phyloP scores from a whole-genome alignment of 2,888 invertebrate genomes.

The Laspeyria flexula region DNA sequence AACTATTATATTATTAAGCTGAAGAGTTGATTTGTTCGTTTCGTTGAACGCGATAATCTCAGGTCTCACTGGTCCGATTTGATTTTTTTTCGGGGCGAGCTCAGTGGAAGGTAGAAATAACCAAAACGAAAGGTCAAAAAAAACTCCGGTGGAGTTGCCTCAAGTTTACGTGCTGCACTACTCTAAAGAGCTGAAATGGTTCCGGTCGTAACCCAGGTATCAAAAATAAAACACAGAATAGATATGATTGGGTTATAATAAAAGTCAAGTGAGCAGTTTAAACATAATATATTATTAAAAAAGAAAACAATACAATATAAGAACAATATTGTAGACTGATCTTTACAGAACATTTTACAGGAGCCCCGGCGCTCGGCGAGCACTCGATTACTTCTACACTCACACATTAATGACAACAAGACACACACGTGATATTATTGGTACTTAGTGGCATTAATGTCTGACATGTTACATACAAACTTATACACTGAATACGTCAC shows the following conservation, averaged over 20 bases:
- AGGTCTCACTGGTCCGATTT: too few species aligned
- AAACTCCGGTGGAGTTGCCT: too few species aligned
- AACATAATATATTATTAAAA: slow-evolving; percentile 85
- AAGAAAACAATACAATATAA: slow-evolving; percentile 84
- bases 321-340: slow-evolving; percentile 83
- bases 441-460: slow-evolving; percentile 9
- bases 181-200: too few species aligned
- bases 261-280: slow-evolving; percentile 62
- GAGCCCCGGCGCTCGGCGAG: slow-evolving; percentile 25
- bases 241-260: slow-evolving; percentile 2
- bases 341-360: slow-evolving; percentile 65
- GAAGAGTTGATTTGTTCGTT: too few species aligned
- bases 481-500: slow-evolving; percentile 22
- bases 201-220: too few species aligned
- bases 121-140: too few species aligned
- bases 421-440: background rate
- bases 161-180: too few species aligned
- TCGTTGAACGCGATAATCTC: too few species aligned
- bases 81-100: too few species aligned
- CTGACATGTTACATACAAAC: slow-evolving; percentile 21
- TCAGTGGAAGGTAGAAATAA: too few species aligned
- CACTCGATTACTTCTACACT: background rate
- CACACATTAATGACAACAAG: slow-evolving; percentile 11
- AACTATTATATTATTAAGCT: too few species aligned
- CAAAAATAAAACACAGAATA: too few species aligned